Evolutionary conservation across 2,797 vertebrate species (phyloP).

Genomic region (Danionella dracula): DNA sequence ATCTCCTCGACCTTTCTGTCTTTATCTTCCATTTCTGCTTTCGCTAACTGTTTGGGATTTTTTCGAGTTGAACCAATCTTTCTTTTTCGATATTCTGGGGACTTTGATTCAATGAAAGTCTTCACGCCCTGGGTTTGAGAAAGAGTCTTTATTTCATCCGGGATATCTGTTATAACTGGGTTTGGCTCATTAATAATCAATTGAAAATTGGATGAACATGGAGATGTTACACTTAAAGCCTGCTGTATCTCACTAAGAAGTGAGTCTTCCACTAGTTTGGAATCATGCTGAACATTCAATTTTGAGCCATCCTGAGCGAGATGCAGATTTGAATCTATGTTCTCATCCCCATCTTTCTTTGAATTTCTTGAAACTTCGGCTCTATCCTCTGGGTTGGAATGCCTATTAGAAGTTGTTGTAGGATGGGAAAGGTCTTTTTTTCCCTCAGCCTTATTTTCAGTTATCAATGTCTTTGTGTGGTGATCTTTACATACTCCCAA

Average conservation of each 20-base stretch:
- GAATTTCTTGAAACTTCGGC: no score
- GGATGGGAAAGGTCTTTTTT: no score
- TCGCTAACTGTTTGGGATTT: slow-evolving; percentile 33
- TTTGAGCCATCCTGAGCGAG: background rate
- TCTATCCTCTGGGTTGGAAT: no score
- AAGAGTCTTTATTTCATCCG: slow-evolving; percentile 2
- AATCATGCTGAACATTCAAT: background rate
- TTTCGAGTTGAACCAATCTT: slow-evolving; percentile 64
- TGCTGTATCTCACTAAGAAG: slow-evolving; percentile 38
- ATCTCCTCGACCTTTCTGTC: slow-evolving; percentile 13
- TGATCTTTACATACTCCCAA: background rate
- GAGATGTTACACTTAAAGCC: slow-evolving; percentile 14
- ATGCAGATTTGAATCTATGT: background rate
- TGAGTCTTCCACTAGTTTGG: slow-evolving; percentile 6
- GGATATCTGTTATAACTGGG: background rate
- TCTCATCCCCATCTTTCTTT: background rate
- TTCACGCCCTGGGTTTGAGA: slow-evolving; percentile 1
- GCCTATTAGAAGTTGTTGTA: no score
- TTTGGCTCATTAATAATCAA: background rate
- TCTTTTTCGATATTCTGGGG: slow-evolving; percentile 45
- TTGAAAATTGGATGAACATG: background rate
- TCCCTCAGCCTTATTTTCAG: background rate
- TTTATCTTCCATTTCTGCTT: slow-evolving; percentile 22
- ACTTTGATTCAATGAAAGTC: slow-evolving; percentile 34
- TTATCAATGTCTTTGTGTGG: background rate